Evolutionary conservation across 92 coral and sea anemone genomes (phyloP), one percentile per base, ranked within the genome.

Genomic region (Metridium senile): DNA sequence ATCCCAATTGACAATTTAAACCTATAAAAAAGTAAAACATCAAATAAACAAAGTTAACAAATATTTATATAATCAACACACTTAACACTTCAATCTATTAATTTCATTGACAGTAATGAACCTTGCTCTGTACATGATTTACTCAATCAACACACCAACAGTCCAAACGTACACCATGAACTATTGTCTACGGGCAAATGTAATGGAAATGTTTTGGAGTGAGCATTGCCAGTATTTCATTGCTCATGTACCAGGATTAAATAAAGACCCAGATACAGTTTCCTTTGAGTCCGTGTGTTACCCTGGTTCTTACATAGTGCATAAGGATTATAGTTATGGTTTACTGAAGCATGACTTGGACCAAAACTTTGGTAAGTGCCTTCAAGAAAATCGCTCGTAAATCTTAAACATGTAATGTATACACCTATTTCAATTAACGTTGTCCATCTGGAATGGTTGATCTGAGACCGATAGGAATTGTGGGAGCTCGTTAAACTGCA

Each of bases 181-280:
- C 74, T 75, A 84, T 17, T 81, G 87, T 25, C 59, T 88, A 22
- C 81, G 83, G 35, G 89, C 89, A 57, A 61, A 62, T 25, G 73
- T 75, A 9, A 79, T 89, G 63, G 31, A 81, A 11, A 63, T 89
- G 16, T 30, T 77, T 53, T 43, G 93, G 35, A 94, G 93, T 13
- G 64, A 86, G 64, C 68, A 45, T 22, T 78, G 93, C 43, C 97
- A 93, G 29, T 94, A 85, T 87, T 94, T 93, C 35, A 85, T 82
- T 9, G 93, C 97, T n/a, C 89, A 85, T 66, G 91, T 93, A 7
- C 97, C 98, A 9, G 98, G 97, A 0, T 58, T 94, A 9, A 90
- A 87, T 53, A 81, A 85, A 19, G 95, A 94, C 75, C 93, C 95
- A 30, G 81, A 79, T 29, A 92, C 98, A 18, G 87, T 94, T 39